Evolutionary conservation across 37 sponge, comb jelly and placozoan genomes (phyloP).

Genomic region (Ephydatia muelleri): DNA sequence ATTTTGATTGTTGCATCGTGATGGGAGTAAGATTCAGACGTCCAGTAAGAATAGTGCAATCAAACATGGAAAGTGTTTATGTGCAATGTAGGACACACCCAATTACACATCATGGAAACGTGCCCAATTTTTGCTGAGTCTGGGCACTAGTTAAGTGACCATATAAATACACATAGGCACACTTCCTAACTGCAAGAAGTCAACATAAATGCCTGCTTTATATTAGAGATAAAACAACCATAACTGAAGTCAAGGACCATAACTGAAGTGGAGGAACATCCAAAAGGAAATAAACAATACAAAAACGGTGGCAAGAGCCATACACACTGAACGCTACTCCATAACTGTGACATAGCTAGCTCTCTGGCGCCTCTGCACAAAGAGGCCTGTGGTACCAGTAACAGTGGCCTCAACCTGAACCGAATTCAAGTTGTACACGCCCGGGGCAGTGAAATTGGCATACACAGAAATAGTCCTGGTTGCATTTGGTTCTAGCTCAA

Average conservation of each 20-base stretch:
- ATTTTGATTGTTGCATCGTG: too few relatives aligned
- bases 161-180: too few relatives aligned
- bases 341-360: slow-evolving; percentile 47
- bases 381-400: slow-evolving; percentile 5
- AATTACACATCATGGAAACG: too few relatives aligned
- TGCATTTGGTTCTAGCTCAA: slow-evolving; percentile 30
- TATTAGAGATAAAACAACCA: not conserved
- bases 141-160: too few relatives aligned
- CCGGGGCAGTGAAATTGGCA: slow-evolving; percentile 53
- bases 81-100: too few relatives aligned
- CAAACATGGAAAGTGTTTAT: too few relatives aligned
- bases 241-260: slow-evolving; percentile 5
- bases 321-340: not conserved
- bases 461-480: slow-evolving; percentile 13
- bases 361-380: slow-evolving; percentile 46
- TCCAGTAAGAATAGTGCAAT: too few relatives aligned
- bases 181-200: not conserved
- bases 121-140: too few relatives aligned
- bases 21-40: too few relatives aligned
- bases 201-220: too few relatives aligned
- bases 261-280: not conserved
- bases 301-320: not conserved
- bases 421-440: slow-evolving; percentile 52
- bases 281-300: not conserved
- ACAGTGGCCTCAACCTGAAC: slow-evolving; percentile 18